Evolutionary conservation across 2,797 vertebrate genomes (phyloP).

Genomic region (Acipenser oxyrinchus): DNA sequence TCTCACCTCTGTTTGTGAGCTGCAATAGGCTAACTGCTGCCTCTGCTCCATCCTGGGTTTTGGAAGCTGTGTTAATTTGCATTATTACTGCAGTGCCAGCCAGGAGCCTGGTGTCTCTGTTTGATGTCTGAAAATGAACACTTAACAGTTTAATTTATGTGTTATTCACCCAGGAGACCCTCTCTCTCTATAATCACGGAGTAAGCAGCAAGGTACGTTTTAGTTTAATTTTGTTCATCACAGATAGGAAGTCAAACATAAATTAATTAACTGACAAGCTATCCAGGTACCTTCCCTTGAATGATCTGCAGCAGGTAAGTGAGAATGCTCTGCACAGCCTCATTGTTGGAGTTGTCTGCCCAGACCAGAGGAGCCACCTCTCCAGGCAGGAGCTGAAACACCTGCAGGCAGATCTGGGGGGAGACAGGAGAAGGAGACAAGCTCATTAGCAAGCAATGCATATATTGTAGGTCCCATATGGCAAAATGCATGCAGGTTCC

Average conservation of each 20-base stretch:
- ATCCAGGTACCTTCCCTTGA: constrained; percentile 55
- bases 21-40: constrained; percentile 59
- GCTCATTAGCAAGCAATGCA: no score
- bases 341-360: constrained; percentile 25
- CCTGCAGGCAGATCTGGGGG: constrained; percentile 71
- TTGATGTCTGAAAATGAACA: constrained; percentile 41
- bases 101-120: constrained; percentile 70
- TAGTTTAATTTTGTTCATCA: neutral
- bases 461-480: no score
- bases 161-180: neutral
- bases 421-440: neutral
- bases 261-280: neutral
- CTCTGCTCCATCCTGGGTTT: constrained; percentile 38
- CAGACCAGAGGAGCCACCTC: constrained; percentile 58
- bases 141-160: neutral
- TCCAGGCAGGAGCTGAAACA: constrained; percentile 65
- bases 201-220: neutral
- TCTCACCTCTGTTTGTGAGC: constrained; percentile 39
- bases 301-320: constrained; percentile 61
- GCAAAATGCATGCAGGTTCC: no score
- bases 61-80: constrained; percentile 63
- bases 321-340: constrained; percentile 56
- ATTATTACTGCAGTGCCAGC: constrained; percentile 74
- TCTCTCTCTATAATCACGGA: neutral
- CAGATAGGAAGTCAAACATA: neutral